Evolutionary conservation across 2,888 invertebrate genomes (phyloP), one percentile per base, ranked within the genome.

Genomic region (Sesia apiformis): DNA sequence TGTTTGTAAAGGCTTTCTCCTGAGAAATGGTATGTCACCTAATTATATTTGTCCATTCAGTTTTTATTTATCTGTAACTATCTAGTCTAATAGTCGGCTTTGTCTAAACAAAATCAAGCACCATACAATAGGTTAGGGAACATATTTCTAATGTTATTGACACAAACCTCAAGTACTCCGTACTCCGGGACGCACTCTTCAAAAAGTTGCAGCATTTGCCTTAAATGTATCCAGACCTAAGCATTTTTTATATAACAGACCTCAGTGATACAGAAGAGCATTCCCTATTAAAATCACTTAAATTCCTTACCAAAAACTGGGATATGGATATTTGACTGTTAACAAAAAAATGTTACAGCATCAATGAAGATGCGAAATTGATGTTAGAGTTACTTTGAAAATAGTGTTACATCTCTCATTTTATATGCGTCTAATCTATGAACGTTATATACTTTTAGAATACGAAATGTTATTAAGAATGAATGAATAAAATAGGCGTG

Each of bases 131-230:
- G 2, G 23, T 92, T 43, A 84, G 87, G 56, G 82, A 87, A 51
- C 90, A 91, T 65, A 88, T 90, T 6, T 77, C 85, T 3, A 76
- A 84, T 3, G 62, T 90, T 3, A 91, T 92, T 53, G 88, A 86
- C 40, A 78, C 80, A 57, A 90, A 90, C 51, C 78, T 92, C 23
- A 85, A 83, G 58, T 85, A 90, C 58, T 92, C 1, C 75, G 78
- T 42, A 74, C 74, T 87, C 3, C 81, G 70, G 58, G 74, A 75
- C 57, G 79, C 82, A 5, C 66, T 90, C 41, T 69, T 81, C 52
- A 76, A 65, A 66, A 78, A 89, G 70, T 73, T 90, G 60, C 81
- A 82, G 56, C 70, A 81, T 65, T 70, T 90, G 61, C 83, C 86
- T 56, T 69, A 67, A 63, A 76, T 88, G 6, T 78, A 78, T 3